Evolutionary conservation across 2,888 invertebrate species (phyloP).

Genomic region (Eulithis prunata): DNA sequence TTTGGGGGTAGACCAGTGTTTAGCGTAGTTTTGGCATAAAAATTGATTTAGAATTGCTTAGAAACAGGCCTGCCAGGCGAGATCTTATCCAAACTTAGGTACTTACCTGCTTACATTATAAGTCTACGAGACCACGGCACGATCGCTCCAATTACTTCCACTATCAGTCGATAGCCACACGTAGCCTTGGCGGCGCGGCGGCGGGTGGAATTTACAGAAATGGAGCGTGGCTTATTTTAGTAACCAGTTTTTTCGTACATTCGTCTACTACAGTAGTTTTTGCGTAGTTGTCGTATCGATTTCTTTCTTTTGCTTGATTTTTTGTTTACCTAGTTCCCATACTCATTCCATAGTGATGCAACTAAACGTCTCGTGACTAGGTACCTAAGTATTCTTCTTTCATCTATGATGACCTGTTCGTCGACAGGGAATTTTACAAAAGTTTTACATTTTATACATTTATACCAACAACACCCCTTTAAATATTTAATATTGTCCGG

Average conservation of each 20-base stretch:
- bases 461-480: too few species aligned
- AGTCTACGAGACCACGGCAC: slow-evolving; percentile 41
- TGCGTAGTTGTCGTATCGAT: not conserved
- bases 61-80: slow-evolving; percentile 28
- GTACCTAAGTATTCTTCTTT: too few species aligned
- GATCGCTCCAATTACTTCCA: slow-evolving; percentile 62
- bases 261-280: not conserved
- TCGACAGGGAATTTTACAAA: too few species aligned
- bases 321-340: too few species aligned
- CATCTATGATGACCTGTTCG: too few species aligned
- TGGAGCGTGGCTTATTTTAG: slow-evolving; percentile 21
- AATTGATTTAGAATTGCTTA: slow-evolving; percentile 5
- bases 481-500: too few species aligned
- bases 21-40: not conserved
- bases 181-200: slow-evolving; percentile 44
- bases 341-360: too few species aligned
- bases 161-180: slow-evolving; percentile 58
- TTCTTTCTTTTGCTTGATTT: too few species aligned
- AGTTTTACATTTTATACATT: too few species aligned
- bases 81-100: slow-evolving; percentile 50
- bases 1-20: too few species aligned
- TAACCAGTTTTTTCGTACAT: slow-evolving; percentile 8
- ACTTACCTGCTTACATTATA: slow-evolving; percentile 30
- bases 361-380: too few species aligned
- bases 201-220: slow-evolving; percentile 40